These are phyloP conservation scores for Cotesia congregata DNA, from an alignment of 2,888 invertebrate species.

Conservation along the genomic window DNA sequence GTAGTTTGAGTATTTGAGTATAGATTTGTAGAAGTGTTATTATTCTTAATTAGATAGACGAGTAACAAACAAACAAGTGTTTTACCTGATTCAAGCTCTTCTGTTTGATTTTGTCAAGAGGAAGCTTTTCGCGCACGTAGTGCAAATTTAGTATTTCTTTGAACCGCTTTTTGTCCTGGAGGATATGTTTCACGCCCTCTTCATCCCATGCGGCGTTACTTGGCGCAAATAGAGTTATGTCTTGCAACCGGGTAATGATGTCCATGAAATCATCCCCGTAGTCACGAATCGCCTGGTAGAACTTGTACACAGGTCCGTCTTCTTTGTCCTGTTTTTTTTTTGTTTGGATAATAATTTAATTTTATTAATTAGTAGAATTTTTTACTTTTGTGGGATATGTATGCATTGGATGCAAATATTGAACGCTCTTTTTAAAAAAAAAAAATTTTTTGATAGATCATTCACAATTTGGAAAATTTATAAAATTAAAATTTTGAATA, in stretches of 20 bases:
- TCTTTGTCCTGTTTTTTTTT: constrained; percentile 75
- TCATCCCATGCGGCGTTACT: constrained; percentile 89
- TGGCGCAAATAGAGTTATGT: constrained; percentile 90
- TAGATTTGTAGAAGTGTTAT: not conserved
- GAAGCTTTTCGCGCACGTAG: constrained; percentile 82
- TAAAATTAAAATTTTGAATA: no score
- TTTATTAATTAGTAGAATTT: no score
- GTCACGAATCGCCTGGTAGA: constrained; percentile 86
- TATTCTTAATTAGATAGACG: not conserved
- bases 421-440: no score
- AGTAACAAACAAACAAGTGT: constrained; percentile 9
- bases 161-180: constrained; percentile 78
- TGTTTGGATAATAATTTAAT: no score
- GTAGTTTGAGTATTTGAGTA: not conserved
- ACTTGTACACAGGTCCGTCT: constrained; percentile 84
- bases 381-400: no score
- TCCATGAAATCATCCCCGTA: constrained; percentile 82
- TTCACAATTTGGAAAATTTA: no score
- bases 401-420: no score
- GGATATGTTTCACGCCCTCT: constrained; percentile 79
- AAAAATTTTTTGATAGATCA: no score
- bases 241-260: constrained; percentile 78
- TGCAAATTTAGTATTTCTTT: constrained; percentile 87
- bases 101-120: constrained; percentile 81
- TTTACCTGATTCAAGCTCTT: constrained; percentile 80